Base-by-base conservation (phyloP, 2,113 vertebrate genomes). In the Sporophila hypoxantha region DNA sequence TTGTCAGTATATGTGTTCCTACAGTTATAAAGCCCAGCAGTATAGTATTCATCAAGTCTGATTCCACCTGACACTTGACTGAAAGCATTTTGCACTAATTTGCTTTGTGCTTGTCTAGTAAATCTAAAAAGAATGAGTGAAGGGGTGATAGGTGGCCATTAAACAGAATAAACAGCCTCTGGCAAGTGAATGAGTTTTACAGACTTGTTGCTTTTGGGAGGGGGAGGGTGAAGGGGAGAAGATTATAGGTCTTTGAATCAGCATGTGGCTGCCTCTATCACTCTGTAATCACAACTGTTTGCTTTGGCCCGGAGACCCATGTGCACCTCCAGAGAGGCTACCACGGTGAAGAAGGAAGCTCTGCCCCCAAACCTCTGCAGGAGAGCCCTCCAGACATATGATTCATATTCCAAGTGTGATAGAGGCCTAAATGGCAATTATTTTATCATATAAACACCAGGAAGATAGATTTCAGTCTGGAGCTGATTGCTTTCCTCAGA, bases 51-150 rank as follows among this genome's bases (percentile, higher is more conserved):
- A 82, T 96, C 93, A 90, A 95, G 68, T 77, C 57, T 95, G 97
- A 97, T 96, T 96, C 95, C 89, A 95, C 93, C 95, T 89, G 96
- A 96, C 96, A 96, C 90, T 96, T 96, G 93, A 96, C 91, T 95
- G 93, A 96, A 97, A 96, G 94, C 93, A 95, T 96, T 96, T 96
- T 96, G 93, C 89, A 91, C 93, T 96, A 96, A 97, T 97, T 97
- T 96, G 90, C 92, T 96, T 94, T 91, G 90, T 93, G 87, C 89
- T 97, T 96, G 94, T 96, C 95, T 95, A 96, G 93, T 95, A 95
- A 95, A 96, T 96, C 96, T 95, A 91, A 89, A 96, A 95, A 95
- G 95, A 95, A 95, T 96, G 95, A 94, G 87, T 93, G 88, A 96
- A 93, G 88, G 89, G 95, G 87, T 93, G 94, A 96, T 94, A 97